Base-by-base conservation (phyloP, 2,888 invertebrate species). In the Asteroscopus sphinx region DNA sequence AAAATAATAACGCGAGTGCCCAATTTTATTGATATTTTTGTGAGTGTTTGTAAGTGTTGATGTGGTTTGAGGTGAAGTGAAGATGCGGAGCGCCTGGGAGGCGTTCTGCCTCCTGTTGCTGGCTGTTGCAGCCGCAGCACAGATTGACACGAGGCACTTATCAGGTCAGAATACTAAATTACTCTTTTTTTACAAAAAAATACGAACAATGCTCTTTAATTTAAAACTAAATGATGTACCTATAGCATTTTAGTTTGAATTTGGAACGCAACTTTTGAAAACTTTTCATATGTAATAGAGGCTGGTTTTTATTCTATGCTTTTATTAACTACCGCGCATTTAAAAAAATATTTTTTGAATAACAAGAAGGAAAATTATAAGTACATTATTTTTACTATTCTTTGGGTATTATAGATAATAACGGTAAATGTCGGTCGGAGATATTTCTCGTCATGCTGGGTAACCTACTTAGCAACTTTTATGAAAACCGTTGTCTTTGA, bases 81-180 rank as follows among this genome's bases (percentile, higher is more conserved):
- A 83, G 80, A 93, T 93, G 93, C 88, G 89, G 90, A 85, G 88
- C 91, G 93, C 92, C 92, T 83, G 85, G 81, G 85, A 83, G 90
- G 92, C 92, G 90, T 91, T 88, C 89, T 92, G 91, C 85, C 87
- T 91, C 79, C 82, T 87, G 56, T 76, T 89, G 83, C 73, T 90
- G 81, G 85, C 83, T 57, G 87, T 82, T 32, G 83, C 85, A 64
- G 88, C 83, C 58, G 87, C 89, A 68, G 92, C 91, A 52, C 90
- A 91, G 79, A 67, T 85, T 56, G 92, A 92, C 88, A 90, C 93
- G 71, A 89, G 91, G 77, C 90, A 90, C 76, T 85, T 93, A 89
- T 88, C 93, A 93, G 93, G 93, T 93, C 74, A 84, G 78, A 66
- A 64, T 59, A 9, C 13, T n/a, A 5, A 25, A 26, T 21, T 33